Evolutionary conservation across 1,140 invertebrate species (phyloP).

Genomic region (Macrobrachium rosenbergii): DNA sequence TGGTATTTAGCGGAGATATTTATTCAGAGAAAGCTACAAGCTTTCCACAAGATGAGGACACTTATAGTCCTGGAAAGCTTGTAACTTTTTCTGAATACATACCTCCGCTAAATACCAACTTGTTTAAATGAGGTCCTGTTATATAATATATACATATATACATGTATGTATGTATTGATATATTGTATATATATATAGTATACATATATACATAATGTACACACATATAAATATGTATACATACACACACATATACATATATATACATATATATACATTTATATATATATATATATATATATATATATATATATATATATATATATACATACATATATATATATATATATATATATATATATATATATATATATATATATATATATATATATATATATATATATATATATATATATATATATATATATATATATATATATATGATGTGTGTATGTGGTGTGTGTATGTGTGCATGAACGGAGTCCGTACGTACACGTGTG

Average conservation of each 20-base stretch:
- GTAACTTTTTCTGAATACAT: too few species aligned
- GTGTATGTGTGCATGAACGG: background rate
- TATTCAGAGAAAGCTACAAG: too few species aligned
- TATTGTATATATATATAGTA: background rate
- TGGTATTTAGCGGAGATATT: too few species aligned
- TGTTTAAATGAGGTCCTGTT: background rate
- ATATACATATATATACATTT: background rate
- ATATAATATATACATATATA: background rate
- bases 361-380: background rate
- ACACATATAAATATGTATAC: background rate
- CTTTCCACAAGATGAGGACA: too few species aligned
- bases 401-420: background rate
- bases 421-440: background rate
- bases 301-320: background rate
- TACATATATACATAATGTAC: background rate
- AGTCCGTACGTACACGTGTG: too few species aligned
- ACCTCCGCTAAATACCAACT: too few species aligned
- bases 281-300: background rate
- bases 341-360: background rate
- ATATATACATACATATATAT: background rate
- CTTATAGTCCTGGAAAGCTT: too few species aligned
- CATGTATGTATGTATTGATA: too few species aligned
- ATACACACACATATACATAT: background rate
- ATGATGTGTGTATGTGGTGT: too few species aligned
- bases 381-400: background rate